Percentiles rank a stretch among this genome's conserved stretches.
Evolutionary conservation across 2,113 vertebrate species (phyloP).

Genomic region (Nesogale talazaci): DNA sequence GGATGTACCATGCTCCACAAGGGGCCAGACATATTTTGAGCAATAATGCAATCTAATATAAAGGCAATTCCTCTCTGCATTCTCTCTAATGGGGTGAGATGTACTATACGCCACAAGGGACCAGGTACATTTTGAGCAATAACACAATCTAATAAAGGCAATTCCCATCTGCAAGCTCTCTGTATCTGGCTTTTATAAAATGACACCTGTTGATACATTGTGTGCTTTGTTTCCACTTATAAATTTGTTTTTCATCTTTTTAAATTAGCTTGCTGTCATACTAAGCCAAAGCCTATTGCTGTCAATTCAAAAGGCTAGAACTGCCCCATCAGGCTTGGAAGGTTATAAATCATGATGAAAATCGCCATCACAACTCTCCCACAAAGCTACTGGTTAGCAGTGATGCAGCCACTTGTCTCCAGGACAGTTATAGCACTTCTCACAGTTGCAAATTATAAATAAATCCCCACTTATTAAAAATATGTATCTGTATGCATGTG

Average conservation of each 20-base stretch:
- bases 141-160: neutral
- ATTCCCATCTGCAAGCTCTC: neutral
- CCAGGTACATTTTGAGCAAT: neutral
- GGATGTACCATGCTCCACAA: neutral
- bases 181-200: neutral
- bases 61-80: neutral
- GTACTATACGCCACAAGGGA: neutral
- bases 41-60: neutral
- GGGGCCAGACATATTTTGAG: neutral
- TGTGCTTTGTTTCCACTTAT: too few species aligned
- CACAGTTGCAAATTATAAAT: neutral
- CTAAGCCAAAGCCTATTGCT: neutral
- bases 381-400: too few species aligned
- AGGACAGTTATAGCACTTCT: neutral
- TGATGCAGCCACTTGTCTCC: too few species aligned
- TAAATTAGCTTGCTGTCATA: neutral
- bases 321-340: neutral
- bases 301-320: neutral
- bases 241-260: too few species aligned
- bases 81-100: neutral
- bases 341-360: too few species aligned
- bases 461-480: neutral
- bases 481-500: neutral
- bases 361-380: too few species aligned
- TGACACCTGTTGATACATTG: too few species aligned